phyloP scores from a whole-genome alignment of 2,888 invertebrate genomes.

The Ypsolopha scabrella region DNA sequence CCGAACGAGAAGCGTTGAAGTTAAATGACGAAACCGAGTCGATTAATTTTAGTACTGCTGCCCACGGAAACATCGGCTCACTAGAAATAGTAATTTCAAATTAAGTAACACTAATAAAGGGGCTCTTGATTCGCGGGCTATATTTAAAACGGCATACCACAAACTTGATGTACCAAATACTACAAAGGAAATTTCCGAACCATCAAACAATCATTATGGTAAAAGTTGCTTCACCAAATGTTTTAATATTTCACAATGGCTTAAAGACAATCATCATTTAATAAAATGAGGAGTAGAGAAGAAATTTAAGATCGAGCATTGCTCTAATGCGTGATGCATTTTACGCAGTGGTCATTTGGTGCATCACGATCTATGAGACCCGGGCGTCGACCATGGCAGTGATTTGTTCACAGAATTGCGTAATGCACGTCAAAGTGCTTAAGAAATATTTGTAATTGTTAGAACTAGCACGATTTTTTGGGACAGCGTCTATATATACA shows the following conservation, averaged over 20 bases:
- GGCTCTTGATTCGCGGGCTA: background rate
- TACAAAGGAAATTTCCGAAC: background rate
- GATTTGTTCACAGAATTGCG: constrained; percentile 1
- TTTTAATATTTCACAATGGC: constrained; percentile 31
- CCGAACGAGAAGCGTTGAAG: constrained; percentile 35
- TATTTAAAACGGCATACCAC: background rate
- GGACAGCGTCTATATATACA: background rate
- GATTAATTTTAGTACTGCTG: constrained; percentile 44
- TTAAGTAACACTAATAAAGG: constrained; percentile 7
- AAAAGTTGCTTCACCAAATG: constrained; percentile 21
- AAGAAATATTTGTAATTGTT: background rate
- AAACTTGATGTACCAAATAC: background rate
- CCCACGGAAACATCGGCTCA: constrained; percentile 31
- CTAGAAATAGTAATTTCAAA: constrained; percentile 10
- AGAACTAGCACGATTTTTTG: background rate
- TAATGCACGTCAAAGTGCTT: background rate
- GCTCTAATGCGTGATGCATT: constrained; percentile 47
- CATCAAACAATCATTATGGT: background rate
- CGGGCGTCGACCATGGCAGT: background rate
- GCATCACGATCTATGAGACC: constrained; percentile 40
- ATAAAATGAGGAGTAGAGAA: constrained; percentile 17
- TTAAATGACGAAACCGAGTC: constrained; percentile 39
- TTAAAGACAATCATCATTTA: constrained; percentile 41
- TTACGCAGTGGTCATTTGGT: constrained; percentile 38
- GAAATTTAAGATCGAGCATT: constrained; percentile 31